phyloP scores from a whole-genome alignment of 35 echinoderm and acorn worm species.

The Lytechinus pictus region DNA sequence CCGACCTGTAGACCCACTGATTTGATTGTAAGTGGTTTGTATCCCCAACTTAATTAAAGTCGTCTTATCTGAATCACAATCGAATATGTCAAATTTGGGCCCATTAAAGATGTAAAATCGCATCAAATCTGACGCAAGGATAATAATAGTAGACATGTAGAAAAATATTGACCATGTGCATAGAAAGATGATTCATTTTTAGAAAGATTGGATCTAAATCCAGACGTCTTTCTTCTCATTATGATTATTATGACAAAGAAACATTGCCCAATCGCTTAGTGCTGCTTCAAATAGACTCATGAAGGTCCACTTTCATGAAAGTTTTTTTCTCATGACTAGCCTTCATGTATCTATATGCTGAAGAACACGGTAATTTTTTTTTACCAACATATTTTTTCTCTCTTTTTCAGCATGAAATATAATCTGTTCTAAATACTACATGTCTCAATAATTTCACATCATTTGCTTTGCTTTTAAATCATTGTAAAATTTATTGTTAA shows the following conservation, averaged over 20 bases:
- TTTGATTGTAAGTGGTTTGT: not conserved
- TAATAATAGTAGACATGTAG: not conserved
- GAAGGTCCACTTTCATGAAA: too few relatives aligned
- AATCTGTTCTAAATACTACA: too few relatives aligned
- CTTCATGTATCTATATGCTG: too few relatives aligned
- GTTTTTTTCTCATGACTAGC: too few relatives aligned
- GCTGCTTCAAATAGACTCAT: too few relatives aligned
- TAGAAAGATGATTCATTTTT: not conserved
- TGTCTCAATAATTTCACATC: too few relatives aligned
- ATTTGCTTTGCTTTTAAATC: too few relatives aligned
- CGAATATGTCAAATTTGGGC: not conserved
- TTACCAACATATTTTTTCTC: too few relatives aligned
- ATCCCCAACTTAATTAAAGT: not conserved
- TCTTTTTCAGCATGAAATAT: too few relatives aligned
- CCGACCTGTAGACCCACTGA: not conserved
- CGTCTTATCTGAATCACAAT: constrained; percentile 12
- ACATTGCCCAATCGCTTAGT: too few relatives aligned
- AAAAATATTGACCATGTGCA: not conserved
- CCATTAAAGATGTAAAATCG: constrained; percentile 12
- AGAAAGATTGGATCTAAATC: not conserved
- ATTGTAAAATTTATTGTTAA: too few relatives aligned
- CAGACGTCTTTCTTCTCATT: not conserved
- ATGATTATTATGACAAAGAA: not conserved
- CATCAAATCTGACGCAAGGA: not conserved
- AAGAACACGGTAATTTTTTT: too few relatives aligned